Conservation (phyloP, 2,797 vertebrate genomes). For the Catostomus latipinnis region DNA sequence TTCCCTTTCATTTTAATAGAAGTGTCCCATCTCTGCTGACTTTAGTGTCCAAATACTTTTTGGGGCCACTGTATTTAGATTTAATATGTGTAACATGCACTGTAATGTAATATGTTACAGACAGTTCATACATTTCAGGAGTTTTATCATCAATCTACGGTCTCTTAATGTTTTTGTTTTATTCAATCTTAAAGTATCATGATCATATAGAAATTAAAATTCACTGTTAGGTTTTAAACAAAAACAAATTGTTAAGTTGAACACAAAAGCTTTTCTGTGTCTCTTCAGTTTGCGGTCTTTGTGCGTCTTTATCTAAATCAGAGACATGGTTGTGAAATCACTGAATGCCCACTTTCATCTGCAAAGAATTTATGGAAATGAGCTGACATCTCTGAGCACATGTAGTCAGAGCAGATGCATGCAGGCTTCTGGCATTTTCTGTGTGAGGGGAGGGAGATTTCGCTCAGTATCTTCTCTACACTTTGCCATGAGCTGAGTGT, state of each 20-base stretch:
- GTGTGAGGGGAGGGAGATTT: slow-evolving; percentile 10
- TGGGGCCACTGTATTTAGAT: too few relatives aligned
- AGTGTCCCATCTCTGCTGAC: too few relatives aligned
- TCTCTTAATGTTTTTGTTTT: neutral
- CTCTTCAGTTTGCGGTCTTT: slow-evolving; percentile 52
- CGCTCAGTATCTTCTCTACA: neutral
- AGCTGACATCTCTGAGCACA: slow-evolving; percentile 67
- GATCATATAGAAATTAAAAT: neutral
- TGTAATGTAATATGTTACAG: neutral
- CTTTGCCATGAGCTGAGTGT: slow-evolving; percentile 1
- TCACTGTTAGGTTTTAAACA: slow-evolving; percentile 2
- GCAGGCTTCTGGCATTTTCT: slow-evolving; percentile 36
- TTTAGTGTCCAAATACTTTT: too few relatives aligned
- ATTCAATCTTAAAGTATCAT: neutral
- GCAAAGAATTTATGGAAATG: slow-evolving; percentile 71
- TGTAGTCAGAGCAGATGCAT: slow-evolving; percentile 50
- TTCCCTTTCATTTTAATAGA: too few relatives aligned
- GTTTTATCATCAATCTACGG: neutral
- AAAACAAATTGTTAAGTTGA: slow-evolving; percentile 37
- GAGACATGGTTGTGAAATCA: slow-evolving; percentile 71
- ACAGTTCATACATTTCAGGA: neutral
- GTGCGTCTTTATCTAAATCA: slow-evolving; percentile 59
- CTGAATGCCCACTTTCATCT: slow-evolving; percentile 65
- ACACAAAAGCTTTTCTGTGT: slow-evolving; percentile 66
- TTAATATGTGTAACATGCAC: too few relatives aligned